Conservation (phyloP, 2,113 vertebrate species). For the Gnathonemus longibarbis region DNA sequence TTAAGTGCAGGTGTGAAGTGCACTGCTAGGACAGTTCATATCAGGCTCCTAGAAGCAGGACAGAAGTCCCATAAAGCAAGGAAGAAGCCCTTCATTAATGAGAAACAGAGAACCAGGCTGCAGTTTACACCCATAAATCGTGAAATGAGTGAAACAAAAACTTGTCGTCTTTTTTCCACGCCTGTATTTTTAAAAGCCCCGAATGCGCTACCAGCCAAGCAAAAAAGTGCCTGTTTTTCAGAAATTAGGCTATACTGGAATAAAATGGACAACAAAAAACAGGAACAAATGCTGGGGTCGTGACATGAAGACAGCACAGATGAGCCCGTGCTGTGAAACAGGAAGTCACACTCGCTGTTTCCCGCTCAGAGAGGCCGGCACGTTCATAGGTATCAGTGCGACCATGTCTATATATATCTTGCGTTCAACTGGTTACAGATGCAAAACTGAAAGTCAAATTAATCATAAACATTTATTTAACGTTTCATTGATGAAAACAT, state of each 20-base stretch:
- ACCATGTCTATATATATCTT: neutral
- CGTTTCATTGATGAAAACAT: conserved; percentile 8
- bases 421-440: neutral
- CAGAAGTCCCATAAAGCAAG: too few relatives aligned
- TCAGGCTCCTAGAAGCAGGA: too few relatives aligned
- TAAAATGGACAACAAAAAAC: neutral
- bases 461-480: conserved; percentile 15
- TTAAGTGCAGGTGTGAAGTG: too few relatives aligned
- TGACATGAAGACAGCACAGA: neutral
- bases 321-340: neutral
- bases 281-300: neutral
- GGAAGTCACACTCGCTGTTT: neutral
- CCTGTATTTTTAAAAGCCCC: neutral
- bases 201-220: neutral
- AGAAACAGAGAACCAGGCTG: too few relatives aligned
- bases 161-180: too few relatives aligned
- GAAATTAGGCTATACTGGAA: neutral
- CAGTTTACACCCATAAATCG: too few relatives aligned
- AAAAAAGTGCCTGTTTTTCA: neutral
- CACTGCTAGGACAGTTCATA: too few relatives aligned
- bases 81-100: too few relatives aligned
- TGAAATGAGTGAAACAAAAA: too few relatives aligned
- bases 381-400: neutral
- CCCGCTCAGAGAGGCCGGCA: neutral
- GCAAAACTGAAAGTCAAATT: neutral